phyloP scores from a whole-genome alignment of 2,888 invertebrate species.

The Tenthredo livida region DNA sequence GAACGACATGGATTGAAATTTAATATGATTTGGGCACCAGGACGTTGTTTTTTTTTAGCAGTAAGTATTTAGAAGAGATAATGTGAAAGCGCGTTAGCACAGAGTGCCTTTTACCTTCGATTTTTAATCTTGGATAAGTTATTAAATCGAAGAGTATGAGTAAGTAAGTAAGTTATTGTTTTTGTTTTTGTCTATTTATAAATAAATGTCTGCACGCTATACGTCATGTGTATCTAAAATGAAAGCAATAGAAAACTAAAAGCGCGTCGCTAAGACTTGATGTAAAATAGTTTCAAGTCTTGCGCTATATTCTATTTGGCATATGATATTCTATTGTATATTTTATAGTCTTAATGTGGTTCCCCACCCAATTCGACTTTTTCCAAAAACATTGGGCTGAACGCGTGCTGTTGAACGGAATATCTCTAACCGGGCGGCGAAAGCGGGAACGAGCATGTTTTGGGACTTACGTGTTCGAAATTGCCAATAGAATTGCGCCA shows the following conservation, averaged over 20 bases:
- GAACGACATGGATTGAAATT: slow-evolving; percentile 70
- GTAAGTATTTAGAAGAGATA: background rate
- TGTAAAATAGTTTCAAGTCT: background rate
- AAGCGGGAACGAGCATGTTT: too few relatives aligned
- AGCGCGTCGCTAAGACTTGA: background rate
- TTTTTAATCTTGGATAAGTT: background rate
- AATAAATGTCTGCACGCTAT: background rate
- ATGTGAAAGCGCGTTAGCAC: background rate
- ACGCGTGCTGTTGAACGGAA: too few relatives aligned
- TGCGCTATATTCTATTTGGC: background rate
- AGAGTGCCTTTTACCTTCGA: background rate
- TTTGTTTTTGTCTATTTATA: background rate
- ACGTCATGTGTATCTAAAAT: background rate
- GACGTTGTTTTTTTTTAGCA: background rate
- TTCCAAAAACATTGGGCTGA: too few relatives aligned
- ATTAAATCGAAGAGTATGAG: background rate
- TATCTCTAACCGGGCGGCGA: too few relatives aligned
- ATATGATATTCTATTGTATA: background rate
- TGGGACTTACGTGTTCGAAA: too few relatives aligned
- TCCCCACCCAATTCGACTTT: too few relatives aligned
- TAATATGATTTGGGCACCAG: background rate
- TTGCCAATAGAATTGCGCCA: too few relatives aligned
- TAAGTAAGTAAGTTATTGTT: background rate
- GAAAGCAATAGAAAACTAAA: background rate
- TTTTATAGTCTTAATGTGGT: background rate